phyloP scores from a whole-genome alignment of 2,888 invertebrate genomes.

The Amorpha juglandis region DNA sequence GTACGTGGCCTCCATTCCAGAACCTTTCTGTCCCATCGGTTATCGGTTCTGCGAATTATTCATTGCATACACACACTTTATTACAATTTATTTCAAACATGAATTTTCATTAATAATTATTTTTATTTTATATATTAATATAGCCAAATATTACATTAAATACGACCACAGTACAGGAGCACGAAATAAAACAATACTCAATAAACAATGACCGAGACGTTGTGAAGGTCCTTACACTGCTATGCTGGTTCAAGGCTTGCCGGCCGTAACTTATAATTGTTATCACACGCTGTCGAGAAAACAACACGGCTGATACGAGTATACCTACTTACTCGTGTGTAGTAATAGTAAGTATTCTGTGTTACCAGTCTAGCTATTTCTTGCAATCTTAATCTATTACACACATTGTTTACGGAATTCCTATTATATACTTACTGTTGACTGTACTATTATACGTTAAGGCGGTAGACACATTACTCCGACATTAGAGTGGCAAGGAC shows the following conservation, averaged over 20 bases:
- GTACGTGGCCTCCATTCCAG: no score
- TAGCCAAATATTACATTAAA: slow-evolving; percentile 28
- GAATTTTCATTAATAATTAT: background rate
- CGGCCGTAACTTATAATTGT: slow-evolving; percentile 65
- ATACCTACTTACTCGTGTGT: background rate
- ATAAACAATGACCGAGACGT: slow-evolving; percentile 62
- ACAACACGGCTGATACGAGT: slow-evolving; percentile 38
- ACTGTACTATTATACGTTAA: background rate
- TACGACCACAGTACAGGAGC: slow-evolving; percentile 29
- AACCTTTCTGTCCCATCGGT: no score
- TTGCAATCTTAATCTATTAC: background rate
- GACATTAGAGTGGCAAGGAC: no score
- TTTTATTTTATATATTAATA: no score
- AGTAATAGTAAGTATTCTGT: background rate
- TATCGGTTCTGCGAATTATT: no score
- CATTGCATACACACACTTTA: no score
- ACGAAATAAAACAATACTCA: slow-evolving; percentile 44
- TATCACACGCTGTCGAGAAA: slow-evolving; percentile 55
- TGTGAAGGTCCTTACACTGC: slow-evolving; percentile 67
- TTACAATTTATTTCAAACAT: no score
- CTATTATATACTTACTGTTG: background rate
- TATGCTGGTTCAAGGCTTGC: slow-evolving; percentile 73
- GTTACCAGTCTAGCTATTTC: background rate
- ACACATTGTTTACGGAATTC: background rate
- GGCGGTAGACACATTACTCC: no score